These are phyloP conservation scores for Catostylus mosaicus DNA, from an alignment of 30 jellyfish, hydroid and myxozoan genomes.

Conservation along the genomic window DNA sequence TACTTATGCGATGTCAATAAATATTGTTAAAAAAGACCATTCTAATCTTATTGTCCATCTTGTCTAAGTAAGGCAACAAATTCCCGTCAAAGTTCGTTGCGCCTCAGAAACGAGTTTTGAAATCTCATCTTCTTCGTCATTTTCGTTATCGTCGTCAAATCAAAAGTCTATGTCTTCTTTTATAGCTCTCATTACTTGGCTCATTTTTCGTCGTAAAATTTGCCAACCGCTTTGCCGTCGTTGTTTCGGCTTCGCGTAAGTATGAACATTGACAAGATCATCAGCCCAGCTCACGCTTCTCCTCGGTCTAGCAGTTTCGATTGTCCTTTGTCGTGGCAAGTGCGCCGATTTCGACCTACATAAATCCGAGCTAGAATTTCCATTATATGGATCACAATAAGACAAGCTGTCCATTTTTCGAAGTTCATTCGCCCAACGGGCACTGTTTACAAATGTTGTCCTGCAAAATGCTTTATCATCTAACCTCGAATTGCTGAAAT, in stretches of 20 bases:
- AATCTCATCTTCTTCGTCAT: neutral
- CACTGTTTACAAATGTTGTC: constrained; percentile 39
- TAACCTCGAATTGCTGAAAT: neutral
- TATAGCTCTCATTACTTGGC: constrained; percentile 63
- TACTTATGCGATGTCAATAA: too few species aligned
- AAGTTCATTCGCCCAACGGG: constrained; percentile 59
- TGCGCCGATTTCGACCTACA: constrained; percentile 51
- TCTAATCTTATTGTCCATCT: too few species aligned
- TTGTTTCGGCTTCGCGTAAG: constrained; percentile 59
- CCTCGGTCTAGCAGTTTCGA: constrained; percentile 47
- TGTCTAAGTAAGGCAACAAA: too few species aligned
- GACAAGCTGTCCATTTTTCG: constrained; percentile 10
- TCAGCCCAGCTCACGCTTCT: constrained; percentile 74
- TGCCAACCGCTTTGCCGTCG: constrained; percentile 66
- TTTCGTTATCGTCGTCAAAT: neutral
- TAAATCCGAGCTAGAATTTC: neutral
- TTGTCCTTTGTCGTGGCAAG: constrained; percentile 50
- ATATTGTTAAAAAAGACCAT: too few species aligned
- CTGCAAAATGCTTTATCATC: constrained; percentile 52
- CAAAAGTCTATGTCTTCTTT: constrained; percentile 60
- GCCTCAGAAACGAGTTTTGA: too few species aligned
- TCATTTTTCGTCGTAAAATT: constrained; percentile 36
- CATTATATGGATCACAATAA: neutral
- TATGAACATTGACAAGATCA: constrained; percentile 66
- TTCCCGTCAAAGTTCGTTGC: too few species aligned